Evolutionary conservation across 2,888 invertebrate species (phyloP).

Genomic region (Cordilura impudica): DNA sequence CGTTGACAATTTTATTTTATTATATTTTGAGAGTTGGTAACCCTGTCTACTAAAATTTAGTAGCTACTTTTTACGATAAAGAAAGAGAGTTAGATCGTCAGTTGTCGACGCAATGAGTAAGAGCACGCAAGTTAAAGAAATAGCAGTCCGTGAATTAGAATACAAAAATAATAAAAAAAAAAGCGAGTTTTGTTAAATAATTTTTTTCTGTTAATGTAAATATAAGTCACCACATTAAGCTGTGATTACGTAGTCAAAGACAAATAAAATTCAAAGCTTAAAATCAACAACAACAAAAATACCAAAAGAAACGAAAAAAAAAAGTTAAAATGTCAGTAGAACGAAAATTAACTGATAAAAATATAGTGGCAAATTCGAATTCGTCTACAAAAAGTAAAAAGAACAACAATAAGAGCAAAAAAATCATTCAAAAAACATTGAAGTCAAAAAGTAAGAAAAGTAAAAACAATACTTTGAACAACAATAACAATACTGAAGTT

Average conservation of each 20-base stretch:
- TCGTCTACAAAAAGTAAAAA: constrained; percentile 31
- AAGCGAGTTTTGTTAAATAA: constrained; percentile 54
- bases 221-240: constrained; percentile 38
- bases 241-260: constrained; percentile 55
- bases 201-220: constrained; percentile 37
- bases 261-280: constrained; percentile 8
- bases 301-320: constrained; percentile 20
- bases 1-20: too few relatives aligned
- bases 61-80: constrained; percentile 45
- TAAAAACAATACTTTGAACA: constrained; percentile 19
- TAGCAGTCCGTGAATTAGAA: constrained; percentile 18
- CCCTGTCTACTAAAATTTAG: constrained; percentile 42
- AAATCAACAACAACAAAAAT: background rate
- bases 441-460: constrained; percentile 33
- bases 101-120: constrained; percentile 65
- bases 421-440: constrained; percentile 26
- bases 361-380: constrained; percentile 17
- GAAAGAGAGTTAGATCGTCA: constrained; percentile 61
- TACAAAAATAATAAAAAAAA: constrained; percentile 18
- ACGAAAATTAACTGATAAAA: constrained; percentile 52
- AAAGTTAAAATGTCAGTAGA: constrained; percentile 53
- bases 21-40: constrained; percentile 37
- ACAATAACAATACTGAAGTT: constrained; percentile 44
- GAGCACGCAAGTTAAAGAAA: constrained; percentile 47
- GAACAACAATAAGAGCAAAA: constrained; percentile 33